Evolutionary conservation across 2,113 vertebrate genomes (phyloP).

Genomic region (Oncorhynchus clarkii): DNA sequence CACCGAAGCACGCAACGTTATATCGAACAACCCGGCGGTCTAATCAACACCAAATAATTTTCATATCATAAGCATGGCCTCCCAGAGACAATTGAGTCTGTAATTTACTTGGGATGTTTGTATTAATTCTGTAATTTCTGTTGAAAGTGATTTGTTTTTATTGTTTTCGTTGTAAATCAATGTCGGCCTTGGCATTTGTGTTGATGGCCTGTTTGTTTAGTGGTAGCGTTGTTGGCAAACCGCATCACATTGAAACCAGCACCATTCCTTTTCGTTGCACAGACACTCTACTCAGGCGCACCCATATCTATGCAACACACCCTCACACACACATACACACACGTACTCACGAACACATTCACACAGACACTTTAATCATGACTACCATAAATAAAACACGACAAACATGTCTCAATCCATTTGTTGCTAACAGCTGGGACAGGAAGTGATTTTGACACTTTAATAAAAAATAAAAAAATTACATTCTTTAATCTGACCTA

Average conservation of each 20-base stretch:
- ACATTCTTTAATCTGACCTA: background rate
- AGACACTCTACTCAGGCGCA: background rate
- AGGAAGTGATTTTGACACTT: background rate
- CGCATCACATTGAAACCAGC: background rate
- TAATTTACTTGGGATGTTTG: slow-evolving; percentile 33
- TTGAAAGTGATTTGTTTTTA: slow-evolving; percentile 18
- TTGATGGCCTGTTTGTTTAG: background rate
- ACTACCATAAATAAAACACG: background rate
- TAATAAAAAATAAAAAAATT: background rate
- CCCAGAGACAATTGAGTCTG: slow-evolving; percentile 30
- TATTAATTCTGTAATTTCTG: slow-evolving; percentile 19
- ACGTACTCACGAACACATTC: background rate
- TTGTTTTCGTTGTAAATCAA: slow-evolving; percentile 26
- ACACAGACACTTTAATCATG: background rate
- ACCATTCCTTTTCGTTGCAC: background rate
- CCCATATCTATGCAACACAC: background rate
- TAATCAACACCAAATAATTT: slow-evolving; percentile 67
- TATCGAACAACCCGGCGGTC: slow-evolving; percentile 45
- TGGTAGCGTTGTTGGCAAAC: background rate
- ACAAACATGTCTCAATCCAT: background rate
- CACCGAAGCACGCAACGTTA: slow-evolving; percentile 58
- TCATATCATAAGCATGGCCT: slow-evolving; percentile 56
- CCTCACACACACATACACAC: slow-evolving; percentile 5
- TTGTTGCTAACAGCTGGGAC: background rate
- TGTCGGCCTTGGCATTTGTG: background rate